Evolutionary conservation across 35 echinoderm and acorn worm genomes (phyloP).

Genomic region (Acanthaster planci): DNA sequence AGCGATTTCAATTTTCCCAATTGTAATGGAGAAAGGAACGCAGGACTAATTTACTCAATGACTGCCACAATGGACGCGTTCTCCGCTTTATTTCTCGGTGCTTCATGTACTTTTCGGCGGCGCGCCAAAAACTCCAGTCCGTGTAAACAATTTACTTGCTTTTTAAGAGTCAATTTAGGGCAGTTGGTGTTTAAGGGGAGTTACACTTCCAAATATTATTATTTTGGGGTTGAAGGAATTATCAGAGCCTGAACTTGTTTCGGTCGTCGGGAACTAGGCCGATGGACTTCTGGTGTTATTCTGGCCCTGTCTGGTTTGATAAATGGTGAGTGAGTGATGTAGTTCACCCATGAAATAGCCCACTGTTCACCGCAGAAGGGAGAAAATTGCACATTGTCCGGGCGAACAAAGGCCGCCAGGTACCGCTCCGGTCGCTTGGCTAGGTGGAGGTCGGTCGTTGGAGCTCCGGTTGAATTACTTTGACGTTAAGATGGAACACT

Average conservation of each 20-base stretch:
- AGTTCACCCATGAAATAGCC: slow-evolving; percentile 7
- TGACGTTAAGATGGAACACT: slow-evolving; percentile 14
- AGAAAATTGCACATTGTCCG: slow-evolving; percentile 20
- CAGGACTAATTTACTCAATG: slow-evolving; percentile 21
- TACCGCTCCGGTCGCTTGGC: background rate
- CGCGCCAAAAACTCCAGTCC: too few relatives aligned
- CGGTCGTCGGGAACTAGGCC: slow-evolving; percentile 14
- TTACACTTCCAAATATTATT: too few relatives aligned
- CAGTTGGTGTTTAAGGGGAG: too few relatives aligned
- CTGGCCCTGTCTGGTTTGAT: slow-evolving; percentile 8
- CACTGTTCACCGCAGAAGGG: background rate
- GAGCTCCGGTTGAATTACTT: slow-evolving; percentile 1
- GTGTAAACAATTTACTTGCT: too few relatives aligned
- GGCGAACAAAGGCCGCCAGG: background rate
- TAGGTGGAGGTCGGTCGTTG: background rate
- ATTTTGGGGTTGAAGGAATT: too few relatives aligned
- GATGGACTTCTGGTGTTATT: background rate
- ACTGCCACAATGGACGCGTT: background rate
- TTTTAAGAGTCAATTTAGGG: too few relatives aligned
- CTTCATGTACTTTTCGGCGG: too few relatives aligned
- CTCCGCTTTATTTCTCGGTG: too few relatives aligned
- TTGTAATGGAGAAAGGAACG: slow-evolving; percentile 23
- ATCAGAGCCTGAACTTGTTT: background rate
- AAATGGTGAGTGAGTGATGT: background rate
- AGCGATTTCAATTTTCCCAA: slow-evolving; percentile 17